Evolutionary conservation across 2,113 vertebrate species (phyloP), one percentile per base, ranked within the genome.

Genomic region (Ursus arctos): DNA sequence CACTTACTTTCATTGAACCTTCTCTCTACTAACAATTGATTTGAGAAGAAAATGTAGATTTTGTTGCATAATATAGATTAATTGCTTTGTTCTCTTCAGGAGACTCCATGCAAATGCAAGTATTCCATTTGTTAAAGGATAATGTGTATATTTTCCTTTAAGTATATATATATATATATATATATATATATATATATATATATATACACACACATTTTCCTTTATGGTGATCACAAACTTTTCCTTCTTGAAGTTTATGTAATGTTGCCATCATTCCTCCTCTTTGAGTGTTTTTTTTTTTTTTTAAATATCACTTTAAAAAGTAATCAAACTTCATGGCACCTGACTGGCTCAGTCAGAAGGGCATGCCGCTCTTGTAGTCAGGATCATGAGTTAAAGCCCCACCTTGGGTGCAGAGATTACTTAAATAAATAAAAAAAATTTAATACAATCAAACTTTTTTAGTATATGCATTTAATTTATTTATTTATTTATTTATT

Each of bases 21-120:
- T 72, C 49, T 89, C 2, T 67, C 33, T 88, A 69, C 8, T 67
- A 80, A 86, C 26, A 67, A 43, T 76, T 71, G 31, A 1, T 80
- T 92, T 88, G 69, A 96, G 16, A 96, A 91, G 36, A 31, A 82
- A 91, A 82, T 82, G 95, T 88, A 82, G 61, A 69, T 96, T 79
- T 63, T 95, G 43, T 76, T 93, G 22, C 63, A 81, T 90, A 59
- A 81, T 91, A 67, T 51, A 53, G 51, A 47, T 72, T 15, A 33
- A 72, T 9, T n/a, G 40, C 55, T 96, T 96, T 93, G 15, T 90
- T 79, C 47, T 85, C 22, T 65, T 74, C 3, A 95, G 65, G 26
- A 81, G 10, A 84, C 36, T 63, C 16, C 16, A 94, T 36, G 53
- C 14, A 92, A 85, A 91, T 91, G 10, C 71, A 95, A 90, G 49